phyloP scores from a whole-genome alignment of 30 jellyfish, hydroid and myxozoan genomes.

The Catostylus mosaicus region DNA sequence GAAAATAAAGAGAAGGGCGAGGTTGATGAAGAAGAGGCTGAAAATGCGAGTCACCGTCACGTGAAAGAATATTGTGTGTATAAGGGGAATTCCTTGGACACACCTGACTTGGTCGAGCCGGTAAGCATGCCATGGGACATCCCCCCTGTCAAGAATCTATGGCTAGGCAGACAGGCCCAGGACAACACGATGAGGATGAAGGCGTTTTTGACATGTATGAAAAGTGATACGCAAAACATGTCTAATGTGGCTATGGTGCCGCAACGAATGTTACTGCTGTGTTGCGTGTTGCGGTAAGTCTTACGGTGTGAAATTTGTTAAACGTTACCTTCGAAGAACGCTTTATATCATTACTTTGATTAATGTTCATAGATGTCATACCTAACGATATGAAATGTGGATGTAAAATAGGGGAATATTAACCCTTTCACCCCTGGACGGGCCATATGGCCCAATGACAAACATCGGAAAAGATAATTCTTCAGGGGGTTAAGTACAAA shows the following conservation, averaged over 20 bases:
- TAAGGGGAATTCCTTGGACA: constrained; percentile 61
- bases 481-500: too few relatives aligned
- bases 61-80: constrained; percentile 88
- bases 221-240: constrained; percentile 84
- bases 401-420: too few relatives aligned
- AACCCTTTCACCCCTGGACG: too few relatives aligned
- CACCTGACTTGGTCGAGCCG: constrained; percentile 80
- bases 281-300: constrained; percentile 92
- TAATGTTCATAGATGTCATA: too few relatives aligned
- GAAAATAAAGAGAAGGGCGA: constrained; percentile 22
- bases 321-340: too few relatives aligned
- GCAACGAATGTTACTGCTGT: constrained; percentile 73
- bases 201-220: constrained; percentile 85
- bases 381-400: too few relatives aligned
- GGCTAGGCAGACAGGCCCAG: constrained; percentile 93
- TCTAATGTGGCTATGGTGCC: constrained; percentile 89
- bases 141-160: constrained; percentile 84
- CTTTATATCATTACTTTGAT: too few relatives aligned
- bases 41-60: constrained; percentile 14
- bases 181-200: constrained; percentile 84
- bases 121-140: constrained; percentile 82
- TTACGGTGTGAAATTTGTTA: too few relatives aligned
- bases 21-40: constrained; percentile 19
- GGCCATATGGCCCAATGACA: too few relatives aligned
- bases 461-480: too few relatives aligned